Evolutionary conservation across 2,888 invertebrate species (phyloP), one percentile per base, ranked within the genome.

Genomic region (Acanthosepion lycidas): DNA sequence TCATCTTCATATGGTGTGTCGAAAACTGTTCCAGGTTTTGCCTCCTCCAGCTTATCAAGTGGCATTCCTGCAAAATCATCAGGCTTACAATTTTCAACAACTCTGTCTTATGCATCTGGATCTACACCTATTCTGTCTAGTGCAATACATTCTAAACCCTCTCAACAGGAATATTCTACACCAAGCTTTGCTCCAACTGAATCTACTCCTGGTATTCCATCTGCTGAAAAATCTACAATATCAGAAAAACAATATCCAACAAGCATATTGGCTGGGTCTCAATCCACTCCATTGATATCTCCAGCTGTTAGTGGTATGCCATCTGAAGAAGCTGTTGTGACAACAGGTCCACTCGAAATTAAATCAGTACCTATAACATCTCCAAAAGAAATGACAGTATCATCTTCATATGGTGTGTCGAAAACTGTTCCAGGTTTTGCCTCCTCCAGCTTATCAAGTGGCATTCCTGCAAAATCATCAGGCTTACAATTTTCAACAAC

Each of bases 1-100:
- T 51, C 51, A 51, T 51, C 51, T 12, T 15, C 51, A 51, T 51
- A 51, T 51, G 0, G 6, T 0, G 51, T 51, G 0, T 51, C 51
- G 0, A 4, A 15, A 0, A 0, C 51, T 51, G 15, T 15, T 0
- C 6, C 0, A 1, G 42, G 42, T 42, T 3, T 2, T 42, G 42
- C 42, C 42, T 42, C 42, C 2, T 3, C 42, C 6, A 5, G 6
- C 6, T 0, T 51, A 51, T 6, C 28, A 64, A 64, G 28, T 64
- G 28, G 26, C 18, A 15, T 51, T 12, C 64, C 20, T 2, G 8
- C 23, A 1, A 64, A 23, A 64, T 26, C 64, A 26, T 64, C 26
- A 23, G 4, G 23, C 3, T 4, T 2, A 64, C 23, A 4, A 26
- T 23, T 64, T 26, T 26, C 64, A 64, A 64, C 26, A 23, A 64